Percentiles rank a stretch among this genome's conserved stretches.
phyloP scores from a whole-genome alignment of 2,888 invertebrate genomes.

The Ceramica pisi region DNA sequence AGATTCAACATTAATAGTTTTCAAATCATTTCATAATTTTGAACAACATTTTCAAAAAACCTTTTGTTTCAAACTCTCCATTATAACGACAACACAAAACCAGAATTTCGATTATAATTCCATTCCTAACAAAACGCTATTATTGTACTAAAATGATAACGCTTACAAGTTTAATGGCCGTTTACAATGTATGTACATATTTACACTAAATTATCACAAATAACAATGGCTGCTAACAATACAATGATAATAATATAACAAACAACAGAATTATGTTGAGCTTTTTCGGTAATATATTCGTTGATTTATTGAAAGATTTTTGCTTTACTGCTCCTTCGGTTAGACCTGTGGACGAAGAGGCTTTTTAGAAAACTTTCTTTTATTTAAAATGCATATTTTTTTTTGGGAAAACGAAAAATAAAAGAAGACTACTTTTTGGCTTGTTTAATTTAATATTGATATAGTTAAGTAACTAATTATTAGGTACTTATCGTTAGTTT shows the following conservation, averaged over 20 bases:
- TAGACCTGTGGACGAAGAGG: constrained; percentile 51
- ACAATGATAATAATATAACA: constrained; percentile 29
- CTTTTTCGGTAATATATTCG: constrained; percentile 25
- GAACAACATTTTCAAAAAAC: no score
- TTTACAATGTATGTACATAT: constrained; percentile 62
- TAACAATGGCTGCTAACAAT: constrained; percentile 38
- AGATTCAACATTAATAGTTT: no score
- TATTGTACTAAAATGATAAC: constrained; percentile 22
- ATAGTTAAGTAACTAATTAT: no score
- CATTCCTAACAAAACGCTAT: constrained; percentile 23
- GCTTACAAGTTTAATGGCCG: constrained; percentile 49
- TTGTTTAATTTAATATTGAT: no score
- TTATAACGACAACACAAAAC: constrained; percentile 11
- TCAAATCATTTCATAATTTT: not conserved
- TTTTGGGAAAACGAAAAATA: not conserved
- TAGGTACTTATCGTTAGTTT: no score
- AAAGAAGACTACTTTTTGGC: no score
- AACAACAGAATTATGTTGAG: constrained; percentile 35
- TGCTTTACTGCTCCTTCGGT: constrained; percentile 65
- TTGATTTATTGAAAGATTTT: constrained; percentile 50
- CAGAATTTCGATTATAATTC: constrained; percentile 1
- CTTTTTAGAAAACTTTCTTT: not conserved
- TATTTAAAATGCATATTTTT: no score
- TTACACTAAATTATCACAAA: constrained; percentile 54
- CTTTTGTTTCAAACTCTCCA: constrained; percentile 11